Percentiles rank a stretch among this genome's conserved stretches.
Conservation (phyloP, 2,797 vertebrate genomes). For the Avahi laniger region DNA sequence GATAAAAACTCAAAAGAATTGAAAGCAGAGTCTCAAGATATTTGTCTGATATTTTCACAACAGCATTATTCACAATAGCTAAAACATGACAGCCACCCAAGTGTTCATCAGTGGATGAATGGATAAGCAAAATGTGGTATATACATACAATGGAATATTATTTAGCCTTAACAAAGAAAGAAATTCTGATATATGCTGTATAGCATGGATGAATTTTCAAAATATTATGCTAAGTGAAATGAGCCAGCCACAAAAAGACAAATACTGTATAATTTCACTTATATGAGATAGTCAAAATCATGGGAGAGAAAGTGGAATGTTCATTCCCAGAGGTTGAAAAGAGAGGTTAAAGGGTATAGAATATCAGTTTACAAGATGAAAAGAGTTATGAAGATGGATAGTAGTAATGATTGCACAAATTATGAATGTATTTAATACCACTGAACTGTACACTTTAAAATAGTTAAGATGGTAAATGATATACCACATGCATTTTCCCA, state of each 20-base stretch:
- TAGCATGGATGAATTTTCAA: neutral
- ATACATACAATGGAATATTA: neutral
- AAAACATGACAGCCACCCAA: neutral
- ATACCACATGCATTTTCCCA: neutral
- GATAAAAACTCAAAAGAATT: neutral
- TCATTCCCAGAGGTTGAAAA: neutral
- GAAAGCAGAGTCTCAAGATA: neutral
- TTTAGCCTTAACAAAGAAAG: neutral
- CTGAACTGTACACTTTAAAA: neutral
- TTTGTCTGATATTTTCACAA: neutral
- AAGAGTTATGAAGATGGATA: neutral
- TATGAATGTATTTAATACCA: neutral
- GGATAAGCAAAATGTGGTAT: neutral
- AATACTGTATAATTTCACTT: neutral
- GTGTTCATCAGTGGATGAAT: neutral
- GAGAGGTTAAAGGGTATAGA: neutral
- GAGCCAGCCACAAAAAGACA: neutral
- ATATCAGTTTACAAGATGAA: neutral
- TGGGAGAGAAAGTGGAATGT: neutral
- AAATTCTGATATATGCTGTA: neutral
- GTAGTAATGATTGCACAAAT: neutral
- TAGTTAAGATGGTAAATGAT: neutral
- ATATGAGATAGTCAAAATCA: neutral
- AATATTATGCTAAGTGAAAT: neutral
- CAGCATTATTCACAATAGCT: neutral